Percentiles rank a stretch among this genome's conserved stretches.
phyloP scores from a whole-genome alignment of 2,888 invertebrate genomes.

The Tetragnatha montana region DNA sequence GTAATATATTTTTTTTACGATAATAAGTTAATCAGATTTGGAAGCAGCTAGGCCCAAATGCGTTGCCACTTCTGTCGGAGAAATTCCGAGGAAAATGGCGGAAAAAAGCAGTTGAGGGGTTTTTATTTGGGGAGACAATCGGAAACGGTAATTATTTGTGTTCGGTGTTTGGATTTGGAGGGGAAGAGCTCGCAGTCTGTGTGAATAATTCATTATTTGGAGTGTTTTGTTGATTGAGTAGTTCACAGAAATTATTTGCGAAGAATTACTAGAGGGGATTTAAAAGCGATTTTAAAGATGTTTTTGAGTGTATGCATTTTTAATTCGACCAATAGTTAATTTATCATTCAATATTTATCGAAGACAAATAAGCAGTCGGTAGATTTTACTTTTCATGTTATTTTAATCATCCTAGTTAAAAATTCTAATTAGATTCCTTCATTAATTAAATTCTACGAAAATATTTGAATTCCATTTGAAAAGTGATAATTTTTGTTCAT shows the following conservation, averaged over 20 bases:
- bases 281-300: constrained; percentile 59
- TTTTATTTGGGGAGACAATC: constrained; percentile 54
- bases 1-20: constrained; percentile 57
- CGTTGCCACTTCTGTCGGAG: constrained; percentile 36
- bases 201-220: constrained; percentile 10
- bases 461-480: neutral
- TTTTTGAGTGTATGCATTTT: neutral
- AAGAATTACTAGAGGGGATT: constrained; percentile 15
- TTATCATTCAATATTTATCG: neutral
- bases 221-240: constrained; percentile 31
- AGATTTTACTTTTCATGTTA: neutral
- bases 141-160: constrained; percentile 41
- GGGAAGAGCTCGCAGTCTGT: neutral
- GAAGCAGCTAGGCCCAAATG: constrained; percentile 20
- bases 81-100: constrained; percentile 24
- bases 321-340: neutral
- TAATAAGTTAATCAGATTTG: constrained; percentile 64
- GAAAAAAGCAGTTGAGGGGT: constrained; percentile 47
- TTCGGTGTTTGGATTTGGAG: constrained; percentile 1
- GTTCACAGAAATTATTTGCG: constrained; percentile 10
- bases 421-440: neutral
- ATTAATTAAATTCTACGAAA: neutral
- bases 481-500: neutral
- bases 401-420: neutral
- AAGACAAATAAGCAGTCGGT: neutral